Evolutionary conservation across 2,113 vertebrate species (phyloP).

Genomic region (Silurus asotus): DNA sequence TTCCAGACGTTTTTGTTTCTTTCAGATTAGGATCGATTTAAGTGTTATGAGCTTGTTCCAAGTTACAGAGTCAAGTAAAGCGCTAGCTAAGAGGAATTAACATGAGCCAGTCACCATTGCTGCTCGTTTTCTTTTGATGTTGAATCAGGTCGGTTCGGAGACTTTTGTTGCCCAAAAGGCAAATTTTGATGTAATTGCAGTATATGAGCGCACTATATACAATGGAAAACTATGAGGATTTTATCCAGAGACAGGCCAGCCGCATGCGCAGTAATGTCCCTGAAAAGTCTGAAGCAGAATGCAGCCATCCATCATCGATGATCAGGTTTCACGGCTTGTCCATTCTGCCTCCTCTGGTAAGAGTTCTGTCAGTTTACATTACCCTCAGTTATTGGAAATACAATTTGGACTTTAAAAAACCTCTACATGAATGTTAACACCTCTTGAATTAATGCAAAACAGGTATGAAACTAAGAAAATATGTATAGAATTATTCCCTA

Average conservation of each 20-base stretch:
- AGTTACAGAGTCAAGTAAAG: neutral
- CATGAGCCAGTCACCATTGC: neutral
- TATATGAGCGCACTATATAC: neutral
- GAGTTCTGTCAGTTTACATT: neutral
- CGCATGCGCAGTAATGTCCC: slow-evolving; percentile 38
- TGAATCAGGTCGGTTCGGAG: neutral
- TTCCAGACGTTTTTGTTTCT: neutral
- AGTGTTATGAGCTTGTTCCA: neutral
- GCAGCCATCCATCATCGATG: neutral
- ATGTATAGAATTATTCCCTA: neutral
- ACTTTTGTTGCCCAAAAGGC: neutral
- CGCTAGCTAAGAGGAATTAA: neutral
- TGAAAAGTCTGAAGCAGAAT: slow-evolving; percentile 10
- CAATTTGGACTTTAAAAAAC: neutral
- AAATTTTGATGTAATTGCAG: neutral
- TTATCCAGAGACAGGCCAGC: slow-evolving; percentile 58
- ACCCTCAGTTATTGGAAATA: neutral
- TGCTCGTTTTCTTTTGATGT: neutral
- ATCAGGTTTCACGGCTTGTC: slow-evolving; percentile 29
- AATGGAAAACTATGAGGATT: slow-evolving; percentile 72
- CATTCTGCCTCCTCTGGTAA: slow-evolving; percentile 44
- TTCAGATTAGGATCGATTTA: too few species aligned
- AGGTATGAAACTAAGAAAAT: too few species aligned
- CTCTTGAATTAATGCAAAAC: neutral
- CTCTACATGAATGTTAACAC: neutral